phyloP scores from a whole-genome alignment of 2,888 invertebrate genomes.

The Drosophila yooni region DNA sequence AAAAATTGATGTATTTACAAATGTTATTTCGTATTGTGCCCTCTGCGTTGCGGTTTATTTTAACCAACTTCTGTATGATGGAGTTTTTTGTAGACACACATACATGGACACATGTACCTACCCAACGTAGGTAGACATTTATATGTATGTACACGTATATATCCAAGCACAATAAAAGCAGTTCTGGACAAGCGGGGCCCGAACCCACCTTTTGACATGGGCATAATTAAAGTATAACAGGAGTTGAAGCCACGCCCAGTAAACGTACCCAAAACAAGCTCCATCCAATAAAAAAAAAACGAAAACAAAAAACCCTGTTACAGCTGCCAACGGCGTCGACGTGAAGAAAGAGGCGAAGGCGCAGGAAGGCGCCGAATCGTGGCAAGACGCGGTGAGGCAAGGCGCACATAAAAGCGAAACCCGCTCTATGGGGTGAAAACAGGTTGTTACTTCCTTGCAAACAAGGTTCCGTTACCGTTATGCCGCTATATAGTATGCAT shows the following conservation, averaged over 20 bases:
- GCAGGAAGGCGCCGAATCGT: conserved; percentile 3
- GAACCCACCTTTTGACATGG: conserved; percentile 77
- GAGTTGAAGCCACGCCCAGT: conserved; percentile 60
- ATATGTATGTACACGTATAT: conserved; percentile 10
- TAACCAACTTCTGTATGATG: conserved; percentile 18
- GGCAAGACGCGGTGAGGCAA: conserved; percentile 19
- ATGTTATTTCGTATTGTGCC: conserved; percentile 22
- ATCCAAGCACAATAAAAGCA: conserved; percentile 37
- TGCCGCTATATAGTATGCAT: conserved; percentile 59
- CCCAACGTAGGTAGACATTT: background rate
- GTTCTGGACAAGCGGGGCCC: conserved; percentile 37
- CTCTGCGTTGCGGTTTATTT: conserved; percentile 14
- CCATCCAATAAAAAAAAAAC: conserved; percentile 2
- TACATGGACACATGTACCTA: background rate
- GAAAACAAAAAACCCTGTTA: conserved; percentile 6
- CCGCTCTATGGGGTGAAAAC: conserved; percentile 78
- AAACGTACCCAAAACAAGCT: conserved; percentile 43
- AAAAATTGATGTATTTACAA: conserved; percentile 58
- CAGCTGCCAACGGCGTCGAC: conserved; percentile 36
- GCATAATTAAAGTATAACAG: conserved; percentile 80
- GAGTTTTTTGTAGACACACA: conserved; percentile 10
- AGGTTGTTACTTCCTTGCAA: conserved; percentile 81
- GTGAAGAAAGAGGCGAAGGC: conserved; percentile 34
- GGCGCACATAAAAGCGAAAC: conserved; percentile 65
- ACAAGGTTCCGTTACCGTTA: conserved; percentile 82